Evolutionary conservation across 2,113 vertebrate genomes (phyloP).

Genomic region (Fregata magnificens): DNA sequence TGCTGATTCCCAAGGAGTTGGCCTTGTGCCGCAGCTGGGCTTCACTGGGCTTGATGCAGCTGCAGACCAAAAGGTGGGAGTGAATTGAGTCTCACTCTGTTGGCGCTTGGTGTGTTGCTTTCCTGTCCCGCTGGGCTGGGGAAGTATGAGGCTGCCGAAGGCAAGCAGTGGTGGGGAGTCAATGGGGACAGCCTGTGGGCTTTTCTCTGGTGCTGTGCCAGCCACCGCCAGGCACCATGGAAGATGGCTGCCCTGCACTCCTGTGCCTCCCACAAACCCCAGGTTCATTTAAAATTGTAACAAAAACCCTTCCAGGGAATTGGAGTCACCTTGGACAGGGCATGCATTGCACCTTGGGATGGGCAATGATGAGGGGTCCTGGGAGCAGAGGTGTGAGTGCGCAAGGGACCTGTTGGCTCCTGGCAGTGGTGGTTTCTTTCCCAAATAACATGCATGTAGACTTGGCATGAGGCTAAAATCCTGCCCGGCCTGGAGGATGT

Average conservation of each 20-base stretch:
- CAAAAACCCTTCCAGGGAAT: neutral
- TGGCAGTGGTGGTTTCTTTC: neutral
- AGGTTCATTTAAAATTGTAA: neutral
- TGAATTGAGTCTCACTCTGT: neutral
- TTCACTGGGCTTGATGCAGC: neutral
- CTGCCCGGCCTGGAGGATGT: rapidly evolving
- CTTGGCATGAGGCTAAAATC: neutral
- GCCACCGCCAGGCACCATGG: neutral
- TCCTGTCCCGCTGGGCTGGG: neutral
- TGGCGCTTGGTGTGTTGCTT: neutral
- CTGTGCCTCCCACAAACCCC: neutral
- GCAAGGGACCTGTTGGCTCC: neutral
- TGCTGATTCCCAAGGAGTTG: neutral
- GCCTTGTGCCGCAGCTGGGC: rapidly evolving
- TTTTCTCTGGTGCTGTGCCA: neutral
- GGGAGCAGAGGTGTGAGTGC: neutral
- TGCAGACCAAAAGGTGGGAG: neutral
- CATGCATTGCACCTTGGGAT: rapidly evolving
- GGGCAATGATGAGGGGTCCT: neutral
- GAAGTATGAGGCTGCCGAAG: neutral
- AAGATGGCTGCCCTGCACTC: neutral
- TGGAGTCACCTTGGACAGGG: neutral
- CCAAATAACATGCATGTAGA: rapidly evolving
- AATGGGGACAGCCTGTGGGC: rapidly evolving
- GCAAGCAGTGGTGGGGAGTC: neutral